Evolutionary conservation across 2,113 vertebrate genomes (phyloP).

Genomic region (Sphyrna mokarran): DNA sequence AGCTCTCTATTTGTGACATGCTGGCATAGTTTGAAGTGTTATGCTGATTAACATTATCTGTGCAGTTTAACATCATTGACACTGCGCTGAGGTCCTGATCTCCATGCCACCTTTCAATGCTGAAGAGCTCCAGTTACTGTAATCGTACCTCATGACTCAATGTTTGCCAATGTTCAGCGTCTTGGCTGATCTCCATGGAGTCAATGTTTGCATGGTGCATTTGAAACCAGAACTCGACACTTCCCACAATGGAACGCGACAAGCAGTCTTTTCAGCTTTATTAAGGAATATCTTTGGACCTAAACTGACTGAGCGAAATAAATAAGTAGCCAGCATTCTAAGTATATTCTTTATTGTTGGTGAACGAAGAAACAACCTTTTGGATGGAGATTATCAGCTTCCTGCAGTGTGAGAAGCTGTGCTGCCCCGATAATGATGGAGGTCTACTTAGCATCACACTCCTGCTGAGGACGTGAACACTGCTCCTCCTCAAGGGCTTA

Average conservation of each 20-base stretch:
- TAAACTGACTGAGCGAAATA: not conserved
- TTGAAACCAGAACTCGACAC: not conserved
- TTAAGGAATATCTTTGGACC: not conserved
- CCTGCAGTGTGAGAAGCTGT: not conserved
- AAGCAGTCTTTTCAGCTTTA: not conserved
- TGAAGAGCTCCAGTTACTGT: not conserved
- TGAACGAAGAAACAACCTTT: not conserved
- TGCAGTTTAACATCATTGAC: not conserved
- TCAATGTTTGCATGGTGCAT: not conserved
- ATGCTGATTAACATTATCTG: not conserved
- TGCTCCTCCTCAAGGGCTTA: no score
- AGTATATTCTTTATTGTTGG: not conserved
- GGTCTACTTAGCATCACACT: no score
- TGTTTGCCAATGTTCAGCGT: not conserved
- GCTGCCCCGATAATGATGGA: not conserved
- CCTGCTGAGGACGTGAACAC: no score
- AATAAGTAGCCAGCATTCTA: not conserved
- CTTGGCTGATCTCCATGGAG: not conserved
- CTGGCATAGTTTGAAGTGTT: not conserved
- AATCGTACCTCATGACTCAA: not conserved
- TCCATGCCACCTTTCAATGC: not conserved
- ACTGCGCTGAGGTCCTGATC: not conserved
- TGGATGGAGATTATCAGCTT: not conserved
- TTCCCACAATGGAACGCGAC: not conserved
- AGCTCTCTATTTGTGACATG: not conserved